Base-by-base conservation (phyloP, 2,797 vertebrate genomes). In the Karalla daura region DNA sequence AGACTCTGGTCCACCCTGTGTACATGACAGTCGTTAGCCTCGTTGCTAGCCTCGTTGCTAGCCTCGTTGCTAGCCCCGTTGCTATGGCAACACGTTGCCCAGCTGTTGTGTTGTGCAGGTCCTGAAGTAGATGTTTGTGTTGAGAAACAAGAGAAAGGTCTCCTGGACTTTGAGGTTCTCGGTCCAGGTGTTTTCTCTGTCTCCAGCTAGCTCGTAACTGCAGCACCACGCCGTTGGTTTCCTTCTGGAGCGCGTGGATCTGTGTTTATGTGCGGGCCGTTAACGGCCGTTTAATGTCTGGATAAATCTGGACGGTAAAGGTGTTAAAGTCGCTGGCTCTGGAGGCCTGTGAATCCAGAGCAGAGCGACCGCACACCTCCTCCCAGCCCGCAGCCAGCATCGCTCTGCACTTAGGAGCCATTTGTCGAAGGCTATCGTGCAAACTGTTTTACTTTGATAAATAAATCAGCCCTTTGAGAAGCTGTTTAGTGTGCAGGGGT, bases 361-460 rank as follows among this genome's bases (percentile, higher is more conserved):
- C 60, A 20, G 15, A 39, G 0, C n/a, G n/a, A n/a, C 25, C 11
- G 30, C 50, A 28, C 59, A 35, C 65, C 68, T 32, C 75, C 70
- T 74, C 58, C 67, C 51, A 52, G 33, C 25, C 58, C n/a, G 17
- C 13, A 44, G 40, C 20, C 9, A 80, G 39, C 68, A 83, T 79
- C 36, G 18, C 40, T 18, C 49, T 67, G 54, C 20, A 64, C 82
- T 83, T 73, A 63, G 66, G 53, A 5, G 43, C 62, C 49, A 62
- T 85, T 35, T 70, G 72, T 74, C 28, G 28, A 71, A 76, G n/a
- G 13, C 24, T 39, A 20, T 67, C 59, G 7, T 49, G 44, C 52
- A 35, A 35, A 5, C 40, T 71, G 68, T 55, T 80, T 77, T 39
- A 50, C 63, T 81, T 63, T 83, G 62, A 84, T 83, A 56, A 78